These are phyloP conservation scores for Malurus leucopterus DNA, from an alignment of 2,797 vertebrate species.

Conservation along the genomic window DNA sequence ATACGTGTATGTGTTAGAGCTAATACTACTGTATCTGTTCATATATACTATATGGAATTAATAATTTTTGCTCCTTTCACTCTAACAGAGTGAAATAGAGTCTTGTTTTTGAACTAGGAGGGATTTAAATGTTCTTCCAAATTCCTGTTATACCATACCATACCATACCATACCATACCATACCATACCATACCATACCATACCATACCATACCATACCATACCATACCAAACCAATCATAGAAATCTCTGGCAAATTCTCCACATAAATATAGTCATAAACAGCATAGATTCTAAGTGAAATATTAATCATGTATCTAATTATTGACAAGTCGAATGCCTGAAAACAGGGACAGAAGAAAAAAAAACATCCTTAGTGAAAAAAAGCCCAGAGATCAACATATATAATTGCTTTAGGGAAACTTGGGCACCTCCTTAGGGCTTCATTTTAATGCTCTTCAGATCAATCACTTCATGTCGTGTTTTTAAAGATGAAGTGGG, in stretches of 20 bases:
- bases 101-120: background rate
- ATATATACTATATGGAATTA: background rate
- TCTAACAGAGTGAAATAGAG: background rate
- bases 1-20: background rate
- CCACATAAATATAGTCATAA: background rate
- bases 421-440: fast-evolving
- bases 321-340: background rate
- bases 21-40: background rate
- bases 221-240: background rate
- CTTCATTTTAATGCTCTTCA: background rate
- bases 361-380: background rate
- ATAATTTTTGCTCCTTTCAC: too few species aligned
- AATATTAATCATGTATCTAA: background rate
- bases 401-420: background rate
- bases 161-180: too few species aligned
- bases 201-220: too few species aligned
- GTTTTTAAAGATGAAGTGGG: background rate
- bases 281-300: background rate
- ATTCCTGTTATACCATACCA: background rate
- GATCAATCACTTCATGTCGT: background rate
- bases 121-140: background rate
- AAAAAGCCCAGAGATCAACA: background rate
- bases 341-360: background rate
- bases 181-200: too few species aligned
- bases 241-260: background rate